Percentiles rank a stretch among this genome's conserved stretches.
Conservation (phyloP, 2,888 invertebrate species). For the Junonia oenone region DNA sequence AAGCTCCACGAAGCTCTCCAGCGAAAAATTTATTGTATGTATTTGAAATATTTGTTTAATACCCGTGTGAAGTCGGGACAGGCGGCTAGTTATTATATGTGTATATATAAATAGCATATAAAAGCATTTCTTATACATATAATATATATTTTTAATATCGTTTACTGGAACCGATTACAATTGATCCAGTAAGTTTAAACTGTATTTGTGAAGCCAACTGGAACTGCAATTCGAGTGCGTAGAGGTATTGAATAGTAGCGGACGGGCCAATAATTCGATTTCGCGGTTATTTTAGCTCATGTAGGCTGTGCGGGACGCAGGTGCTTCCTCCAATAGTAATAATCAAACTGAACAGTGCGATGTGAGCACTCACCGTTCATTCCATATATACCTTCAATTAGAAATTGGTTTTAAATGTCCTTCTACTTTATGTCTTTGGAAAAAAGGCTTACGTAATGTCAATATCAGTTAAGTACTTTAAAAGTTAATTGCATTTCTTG, state of each 20-base stretch:
- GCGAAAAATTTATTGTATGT: too few relatives aligned
- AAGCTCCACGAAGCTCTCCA: too few relatives aligned
- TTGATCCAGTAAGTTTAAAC: constrained; percentile 43
- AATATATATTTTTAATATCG: background rate
- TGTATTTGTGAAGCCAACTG: constrained; percentile 48
- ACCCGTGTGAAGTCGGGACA: too few relatives aligned
- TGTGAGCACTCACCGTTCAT: constrained; percentile 17
- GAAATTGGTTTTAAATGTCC: background rate
- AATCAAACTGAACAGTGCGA: constrained; percentile 41
- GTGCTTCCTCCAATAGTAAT: constrained; percentile 53
- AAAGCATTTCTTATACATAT: background rate
- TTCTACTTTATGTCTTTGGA: background rate
- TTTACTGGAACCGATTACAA: constrained; percentile 37
- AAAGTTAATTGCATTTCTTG: too few relatives aligned
- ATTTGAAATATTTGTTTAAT: too few relatives aligned
- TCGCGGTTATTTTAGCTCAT: constrained; percentile 70
- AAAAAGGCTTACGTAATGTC: background rate
- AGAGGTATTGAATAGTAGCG: constrained; percentile 55
- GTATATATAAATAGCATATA: too few relatives aligned
- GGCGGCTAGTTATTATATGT: too few relatives aligned
- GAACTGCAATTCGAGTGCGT: constrained; percentile 53
- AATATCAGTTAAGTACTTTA: too few relatives aligned
- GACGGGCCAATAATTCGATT: constrained; percentile 68
- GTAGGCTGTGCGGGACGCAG: constrained; percentile 55
- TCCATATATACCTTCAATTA: constrained; percentile 4